Evolutionary conservation across 2,113 vertebrate genomes (phyloP), one percentile per base, ranked within the genome.

Genomic region (Sinocyclocheilus anophthalmus): DNA sequence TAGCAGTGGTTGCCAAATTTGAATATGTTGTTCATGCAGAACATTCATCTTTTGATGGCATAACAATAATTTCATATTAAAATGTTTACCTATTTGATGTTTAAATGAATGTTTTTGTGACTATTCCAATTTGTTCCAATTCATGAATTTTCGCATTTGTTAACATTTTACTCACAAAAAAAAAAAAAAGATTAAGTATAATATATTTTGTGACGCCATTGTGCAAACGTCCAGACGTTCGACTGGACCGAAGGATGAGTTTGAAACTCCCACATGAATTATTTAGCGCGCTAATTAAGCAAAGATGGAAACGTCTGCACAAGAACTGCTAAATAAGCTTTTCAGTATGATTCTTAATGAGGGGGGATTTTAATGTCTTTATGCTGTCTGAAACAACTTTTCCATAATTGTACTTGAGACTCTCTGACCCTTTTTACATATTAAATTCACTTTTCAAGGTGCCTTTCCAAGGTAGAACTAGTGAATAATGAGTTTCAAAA

Each of bases 391-490:
- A 88, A 89, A 89, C 91, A 93, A 93, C 89, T 93, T 91, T 89
- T 89, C 86, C 85, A 92, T 95, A 95, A 95, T 94, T 95, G 94
- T 94, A 83, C 85, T 12, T 88, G 93, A 92, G 93, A 95, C 94
- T 93, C 93, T 90, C 91, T 95, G 94, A 94, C 94, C 93, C 93
- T 95, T 94, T 89, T 94, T 93, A 92, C 92, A 92, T 94, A 93
- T 95, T 94, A 95, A 94, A 95, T 94, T 94, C 93, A 93, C 92
- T 94, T 89, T 90, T 94, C 94, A 95, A 95, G 94, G 94, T 95
- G 94, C 94, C 93, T 95, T 94, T 94, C 90, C 90, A 94, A 94
- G 94, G 94, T 94, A 92, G 93, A 93, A 90, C 93, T 86, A 84
- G 90, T 95, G 94, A 95, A 91, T 95, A 95, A 95, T 95, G 94